These are phyloP conservation scores for Ceratina australensis DNA, from an alignment of 1,140 invertebrate genomes.

Conservation along the genomic window DNA sequence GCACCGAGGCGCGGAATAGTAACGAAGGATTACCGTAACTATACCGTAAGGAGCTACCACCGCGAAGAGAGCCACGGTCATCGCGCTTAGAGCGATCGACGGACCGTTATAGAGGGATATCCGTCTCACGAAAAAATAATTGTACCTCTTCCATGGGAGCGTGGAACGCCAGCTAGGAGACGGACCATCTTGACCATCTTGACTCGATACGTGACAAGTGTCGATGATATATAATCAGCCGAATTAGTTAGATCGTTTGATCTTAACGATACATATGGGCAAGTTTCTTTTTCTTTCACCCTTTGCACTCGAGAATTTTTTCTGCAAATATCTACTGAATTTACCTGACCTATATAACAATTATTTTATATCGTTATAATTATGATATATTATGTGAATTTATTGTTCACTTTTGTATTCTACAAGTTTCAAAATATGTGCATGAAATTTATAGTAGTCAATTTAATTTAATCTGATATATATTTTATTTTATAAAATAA, in stretches of 20 bases:
- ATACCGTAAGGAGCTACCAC: conserved; percentile 17
- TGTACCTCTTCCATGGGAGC: not conserved
- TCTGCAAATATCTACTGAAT: too few species aligned
- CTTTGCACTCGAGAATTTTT: too few species aligned
- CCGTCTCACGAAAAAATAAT: not conserved
- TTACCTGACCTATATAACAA: too few species aligned
- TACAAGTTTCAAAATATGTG: too few species aligned
- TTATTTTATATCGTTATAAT: too few species aligned
- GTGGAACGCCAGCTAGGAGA: not conserved
- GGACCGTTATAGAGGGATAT: conserved; percentile 36
- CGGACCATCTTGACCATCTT: too few species aligned
- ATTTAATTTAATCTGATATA: too few species aligned
- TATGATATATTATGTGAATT: too few species aligned
- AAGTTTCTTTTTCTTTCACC: not conserved
- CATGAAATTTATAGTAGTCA: too few species aligned
- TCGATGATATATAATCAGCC: conserved; percentile 15
- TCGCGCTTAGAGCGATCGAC: conserved; percentile 22
- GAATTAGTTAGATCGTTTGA: conserved; percentile 30
- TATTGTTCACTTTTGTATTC: too few species aligned
- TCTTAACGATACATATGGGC: conserved; percentile 2
- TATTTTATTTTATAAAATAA: too few species aligned
- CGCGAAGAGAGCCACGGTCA: conserved; percentile 17
- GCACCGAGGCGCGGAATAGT: conserved; percentile 40
- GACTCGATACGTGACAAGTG: too few species aligned
- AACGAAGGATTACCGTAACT: conserved; percentile 49